Percentiles rank a stretch among this genome's conserved stretches.
phyloP scores from a whole-genome alignment of 2,888 invertebrate genomes.

The Ormyrus nitidulus region DNA sequence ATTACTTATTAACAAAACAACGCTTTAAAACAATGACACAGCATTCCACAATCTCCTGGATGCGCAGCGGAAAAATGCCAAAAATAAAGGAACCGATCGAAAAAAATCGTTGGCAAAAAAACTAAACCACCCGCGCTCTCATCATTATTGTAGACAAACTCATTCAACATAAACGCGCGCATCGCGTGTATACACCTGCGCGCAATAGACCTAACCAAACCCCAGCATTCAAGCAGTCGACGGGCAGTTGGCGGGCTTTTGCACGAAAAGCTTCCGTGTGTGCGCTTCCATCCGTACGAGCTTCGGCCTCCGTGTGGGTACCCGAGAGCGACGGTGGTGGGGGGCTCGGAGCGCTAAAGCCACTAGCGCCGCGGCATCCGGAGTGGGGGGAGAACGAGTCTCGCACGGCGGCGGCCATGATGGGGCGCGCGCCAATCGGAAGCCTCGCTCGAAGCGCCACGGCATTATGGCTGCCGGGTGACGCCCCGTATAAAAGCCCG shows the following conservation, averaged over 20 bases:
- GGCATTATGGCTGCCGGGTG: constrained; percentile 73
- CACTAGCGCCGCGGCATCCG: constrained; percentile 34
- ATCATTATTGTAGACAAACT: constrained; percentile 34
- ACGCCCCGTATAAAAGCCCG: constrained; percentile 70
- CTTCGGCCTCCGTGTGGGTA: background rate
- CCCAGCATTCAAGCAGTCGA: constrained; percentile 36
- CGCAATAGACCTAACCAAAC: constrained; percentile 45
- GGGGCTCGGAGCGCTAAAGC: constrained; percentile 9
- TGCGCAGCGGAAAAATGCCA: background rate
- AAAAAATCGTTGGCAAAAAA: constrained; percentile 7
- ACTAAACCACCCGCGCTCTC: background rate
- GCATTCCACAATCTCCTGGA: background rate
- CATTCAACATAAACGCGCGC: constrained; percentile 29
- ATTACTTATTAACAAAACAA: background rate
- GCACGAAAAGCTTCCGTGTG: constrained; percentile 2
- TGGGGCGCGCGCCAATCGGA: constrained; percentile 67
- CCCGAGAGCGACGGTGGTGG: background rate
- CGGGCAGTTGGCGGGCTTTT: constrained; percentile 31
- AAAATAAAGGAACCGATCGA: background rate
- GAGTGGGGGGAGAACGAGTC: constrained; percentile 33
- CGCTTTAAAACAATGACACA: background rate
- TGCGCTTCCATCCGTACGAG: background rate
- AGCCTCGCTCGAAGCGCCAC: constrained; percentile 54
- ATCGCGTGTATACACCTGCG: constrained; percentile 40
- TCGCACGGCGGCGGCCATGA: constrained; percentile 70